These are phyloP conservation scores for Sternotherus odoratus DNA, from an alignment of 2,797 vertebrate species.

Conservation along the genomic window DNA sequence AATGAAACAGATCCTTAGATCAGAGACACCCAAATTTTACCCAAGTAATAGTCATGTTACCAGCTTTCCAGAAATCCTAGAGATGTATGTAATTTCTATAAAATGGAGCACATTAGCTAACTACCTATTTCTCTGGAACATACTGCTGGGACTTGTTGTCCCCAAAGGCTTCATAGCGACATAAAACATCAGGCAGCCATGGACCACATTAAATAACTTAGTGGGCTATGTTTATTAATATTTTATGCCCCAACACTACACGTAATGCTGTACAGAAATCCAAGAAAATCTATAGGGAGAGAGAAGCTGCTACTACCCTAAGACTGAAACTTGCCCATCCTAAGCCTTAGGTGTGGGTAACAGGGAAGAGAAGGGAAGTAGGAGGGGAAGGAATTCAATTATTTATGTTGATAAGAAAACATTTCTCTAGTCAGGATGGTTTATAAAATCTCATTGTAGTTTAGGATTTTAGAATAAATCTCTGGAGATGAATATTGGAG, in stretches of 20 bases:
- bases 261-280: background rate
- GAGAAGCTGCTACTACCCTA: background rate
- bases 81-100: background rate
- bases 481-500: background rate
- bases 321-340: background rate
- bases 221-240: constrained; percentile 10
- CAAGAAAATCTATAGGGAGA: constrained; percentile 5
- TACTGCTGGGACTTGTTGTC: background rate
- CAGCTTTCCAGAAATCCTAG: background rate
- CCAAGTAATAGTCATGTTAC: background rate
- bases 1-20: constrained; percentile 3
- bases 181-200: background rate
- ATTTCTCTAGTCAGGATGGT: background rate
- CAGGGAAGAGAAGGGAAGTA: background rate
- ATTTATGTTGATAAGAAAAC: background rate
- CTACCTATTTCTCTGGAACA: background rate
- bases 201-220: background rate
- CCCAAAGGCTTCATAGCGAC: background rate
- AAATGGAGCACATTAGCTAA: background rate
- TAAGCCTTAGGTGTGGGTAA: background rate
- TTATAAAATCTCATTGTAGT: background rate
- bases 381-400: background rate
- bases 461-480: background rate
- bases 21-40: background rate
- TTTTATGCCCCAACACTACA: background rate